Percentiles rank a stretch among this genome's conserved stretches.
phyloP scores from a whole-genome alignment of 2,797 vertebrate species.

The Rhodeus uyekii region DNA sequence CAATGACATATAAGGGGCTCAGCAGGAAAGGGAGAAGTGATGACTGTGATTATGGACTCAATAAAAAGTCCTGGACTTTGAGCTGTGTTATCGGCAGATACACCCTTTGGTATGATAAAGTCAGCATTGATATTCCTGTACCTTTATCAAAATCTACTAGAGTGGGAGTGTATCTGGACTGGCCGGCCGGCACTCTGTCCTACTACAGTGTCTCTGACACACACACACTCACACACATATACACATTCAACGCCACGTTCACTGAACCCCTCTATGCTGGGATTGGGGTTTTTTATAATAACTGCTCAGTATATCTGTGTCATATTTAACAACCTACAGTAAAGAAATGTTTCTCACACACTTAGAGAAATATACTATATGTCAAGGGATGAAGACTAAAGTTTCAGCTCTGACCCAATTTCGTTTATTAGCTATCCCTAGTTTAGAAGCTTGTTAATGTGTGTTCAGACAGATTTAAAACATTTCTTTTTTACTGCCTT shows the following conservation, averaged over 20 bases:
- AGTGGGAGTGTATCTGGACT: not conserved
- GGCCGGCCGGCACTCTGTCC: not conserved
- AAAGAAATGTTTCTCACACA: not conserved
- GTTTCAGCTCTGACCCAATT: too few species aligned
- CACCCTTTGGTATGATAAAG: not conserved
- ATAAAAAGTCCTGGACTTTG: slow-evolving; percentile 9
- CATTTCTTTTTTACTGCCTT: too few species aligned
- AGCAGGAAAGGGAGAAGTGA: slow-evolving; percentile 4
- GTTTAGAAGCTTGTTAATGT: too few species aligned
- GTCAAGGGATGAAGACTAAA: too few species aligned
- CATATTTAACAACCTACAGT: not conserved
- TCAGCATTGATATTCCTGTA: not conserved
- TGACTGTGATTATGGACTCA: not conserved
- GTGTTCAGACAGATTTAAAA: too few species aligned
- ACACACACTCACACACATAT: not conserved
- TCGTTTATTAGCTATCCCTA: too few species aligned
- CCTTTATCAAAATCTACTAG: not conserved
- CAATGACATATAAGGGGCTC: not conserved
- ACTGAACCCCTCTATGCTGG: not conserved
- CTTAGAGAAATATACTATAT: not conserved
- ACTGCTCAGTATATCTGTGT: not conserved
- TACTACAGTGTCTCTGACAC: not conserved
- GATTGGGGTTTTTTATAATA: not conserved
- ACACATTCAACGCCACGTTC: not conserved
- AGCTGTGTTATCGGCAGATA: not conserved